A percentile compares a stretch with the other conserved stretches of the same genome.
Conservation (phyloP, 2,888 invertebrate genomes). For the Epsilonema sp. region DNA sequence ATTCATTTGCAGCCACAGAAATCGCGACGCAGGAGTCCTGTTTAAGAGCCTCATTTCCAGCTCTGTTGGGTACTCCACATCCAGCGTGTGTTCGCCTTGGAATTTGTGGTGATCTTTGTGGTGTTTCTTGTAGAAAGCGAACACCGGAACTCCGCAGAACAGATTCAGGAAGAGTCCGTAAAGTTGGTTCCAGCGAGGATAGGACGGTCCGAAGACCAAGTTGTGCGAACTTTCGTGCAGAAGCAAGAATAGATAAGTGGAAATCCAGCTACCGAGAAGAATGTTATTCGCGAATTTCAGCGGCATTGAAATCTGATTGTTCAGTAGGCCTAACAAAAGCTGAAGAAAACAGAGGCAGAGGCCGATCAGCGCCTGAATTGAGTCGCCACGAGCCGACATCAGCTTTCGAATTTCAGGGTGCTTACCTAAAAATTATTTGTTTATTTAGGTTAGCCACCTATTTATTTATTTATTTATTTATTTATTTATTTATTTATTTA, state of each 20-base stretch:
- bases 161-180: constrained; percentile 30
- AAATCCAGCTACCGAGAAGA: neutral
- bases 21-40: neutral
- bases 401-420: too few relatives aligned
- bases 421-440: too few relatives aligned
- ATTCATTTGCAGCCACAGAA: neutral
- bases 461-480: too few relatives aligned
- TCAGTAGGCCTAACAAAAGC: too few relatives aligned
- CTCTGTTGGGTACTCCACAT: neutral
- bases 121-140: constrained; percentile 31
- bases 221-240: constrained; percentile 19
- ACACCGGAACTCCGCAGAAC: constrained; percentile 29
- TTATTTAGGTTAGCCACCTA: too few relatives aligned
- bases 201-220: constrained; percentile 29
- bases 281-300: neutral
- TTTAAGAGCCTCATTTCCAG: neutral
- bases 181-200: constrained; percentile 23
- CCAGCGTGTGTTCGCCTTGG: neutral
- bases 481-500: too few relatives aligned
- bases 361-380: too few relatives aligned
- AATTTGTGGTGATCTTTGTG: constrained; percentile 31
- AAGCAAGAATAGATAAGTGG: neutral
- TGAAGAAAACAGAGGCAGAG: neutral
- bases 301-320: neutral
- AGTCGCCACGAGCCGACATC: too few relatives aligned